These are phyloP conservation scores for Torymus aiolomorphi DNA, from an alignment of 2,888 invertebrate species.

Conservation along the genomic window DNA sequence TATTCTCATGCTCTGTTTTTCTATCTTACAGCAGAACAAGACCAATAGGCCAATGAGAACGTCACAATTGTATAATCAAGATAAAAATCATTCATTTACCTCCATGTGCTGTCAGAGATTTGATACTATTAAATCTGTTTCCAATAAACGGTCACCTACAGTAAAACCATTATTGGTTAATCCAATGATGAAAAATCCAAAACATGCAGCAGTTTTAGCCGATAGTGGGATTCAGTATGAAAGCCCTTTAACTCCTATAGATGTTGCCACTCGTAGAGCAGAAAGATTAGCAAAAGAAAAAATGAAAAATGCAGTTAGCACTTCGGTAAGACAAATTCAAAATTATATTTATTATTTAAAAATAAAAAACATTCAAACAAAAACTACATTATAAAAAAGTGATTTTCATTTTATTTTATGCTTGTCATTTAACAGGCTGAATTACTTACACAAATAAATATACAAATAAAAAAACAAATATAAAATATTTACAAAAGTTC, in stretches of 20 bases:
- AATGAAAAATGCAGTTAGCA: conserved; percentile 76
- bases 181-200: conserved; percentile 86
- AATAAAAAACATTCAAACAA: background rate
- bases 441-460: background rate
- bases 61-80: conserved; percentile 85
- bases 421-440: conserved; percentile 22
- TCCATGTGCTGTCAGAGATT: conserved; percentile 82
- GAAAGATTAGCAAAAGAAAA: conserved; percentile 92
- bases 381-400: background rate
- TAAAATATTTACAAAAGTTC: too few species aligned
- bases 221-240: conserved; percentile 92
- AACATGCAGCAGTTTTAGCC: conserved; percentile 88
- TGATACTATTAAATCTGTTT: conserved; percentile 86
- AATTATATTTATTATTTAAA: background rate
- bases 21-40: conserved; percentile 78
- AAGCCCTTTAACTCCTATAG: conserved; percentile 87
- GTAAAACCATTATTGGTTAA: conserved; percentile 87
- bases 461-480: too few species aligned
- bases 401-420: conserved; percentile 25
- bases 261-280: conserved; percentile 87
- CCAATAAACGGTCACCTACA: conserved; percentile 84
- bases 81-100: conserved; percentile 85
- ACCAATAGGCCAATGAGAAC: conserved; percentile 85
- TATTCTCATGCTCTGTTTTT: background rate
- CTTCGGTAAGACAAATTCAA: conserved; percentile 60